Evolutionary conservation across 2,888 invertebrate genomes (phyloP).

Genomic region (Sinodicranocentrus sp.): DNA sequence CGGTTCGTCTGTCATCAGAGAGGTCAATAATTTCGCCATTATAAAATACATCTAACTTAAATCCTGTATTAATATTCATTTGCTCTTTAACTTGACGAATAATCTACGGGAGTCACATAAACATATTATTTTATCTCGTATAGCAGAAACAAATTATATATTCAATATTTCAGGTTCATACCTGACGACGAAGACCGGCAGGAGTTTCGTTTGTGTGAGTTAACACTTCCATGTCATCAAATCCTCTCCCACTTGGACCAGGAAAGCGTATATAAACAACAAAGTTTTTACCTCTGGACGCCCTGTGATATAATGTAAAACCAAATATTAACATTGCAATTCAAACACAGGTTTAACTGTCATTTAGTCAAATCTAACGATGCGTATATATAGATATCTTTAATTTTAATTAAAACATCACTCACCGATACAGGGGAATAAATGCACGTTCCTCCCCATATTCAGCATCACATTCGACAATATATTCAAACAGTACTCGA

Average conservation of each 20-base stretch:
- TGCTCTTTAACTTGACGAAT: constrained; percentile 75
- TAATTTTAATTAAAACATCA: not conserved
- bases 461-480: constrained; percentile 94
- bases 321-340: not conserved
- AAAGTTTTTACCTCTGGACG: constrained; percentile 93
- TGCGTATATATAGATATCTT: not conserved
- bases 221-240: constrained; percentile 94
- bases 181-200: constrained; percentile 88
- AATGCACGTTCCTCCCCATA: constrained; percentile 93
- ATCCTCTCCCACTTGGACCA: constrained; percentile 86
- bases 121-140: not conserved
- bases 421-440: constrained; percentile 88
- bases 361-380: not conserved
- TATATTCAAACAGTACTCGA: constrained; percentile 96
- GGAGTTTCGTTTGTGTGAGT: constrained; percentile 97
- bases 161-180: no score
- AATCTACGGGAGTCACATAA: constrained; percentile 58
- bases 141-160: no score
- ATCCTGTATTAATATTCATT: constrained; percentile 80
- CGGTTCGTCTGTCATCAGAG: constrained; percentile 90
- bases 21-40: constrained; percentile 94
- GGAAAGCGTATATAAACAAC: constrained; percentile 92
- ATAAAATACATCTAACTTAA: constrained; percentile 93
- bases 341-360: not conserved
- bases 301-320: constrained; percentile 80